phyloP scores from a whole-genome alignment of 2,888 invertebrate species.

The Bombylius major region DNA sequence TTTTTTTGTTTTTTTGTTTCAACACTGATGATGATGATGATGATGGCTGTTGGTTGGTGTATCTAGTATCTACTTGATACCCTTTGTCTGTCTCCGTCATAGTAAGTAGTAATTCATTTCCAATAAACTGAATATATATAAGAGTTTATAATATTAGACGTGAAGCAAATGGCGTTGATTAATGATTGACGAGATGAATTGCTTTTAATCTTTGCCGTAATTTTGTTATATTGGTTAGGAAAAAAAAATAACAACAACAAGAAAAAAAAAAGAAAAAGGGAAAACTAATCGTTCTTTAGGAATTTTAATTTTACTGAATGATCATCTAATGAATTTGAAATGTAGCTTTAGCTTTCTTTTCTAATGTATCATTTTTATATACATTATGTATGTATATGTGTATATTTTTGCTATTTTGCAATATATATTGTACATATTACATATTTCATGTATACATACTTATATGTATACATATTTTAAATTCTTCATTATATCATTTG shows the following conservation, averaged over 20 bases:
- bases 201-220: conserved; percentile 8
- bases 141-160: not conserved
- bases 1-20: no score
- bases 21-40: no score
- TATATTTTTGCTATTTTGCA: no score
- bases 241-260: not conserved
- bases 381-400: not conserved
- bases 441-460: no score
- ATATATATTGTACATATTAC: no score
- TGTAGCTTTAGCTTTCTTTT: not conserved
- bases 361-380: no score
- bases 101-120: not conserved
- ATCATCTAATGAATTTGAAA: conserved; percentile 8
- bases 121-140: not conserved
- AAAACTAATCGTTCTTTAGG: conserved; percentile 8
- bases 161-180: conserved; percentile 8
- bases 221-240: conserved; percentile 4
- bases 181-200: conserved; percentile 9
- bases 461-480: no score
- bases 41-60: no score
- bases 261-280: not conserved
- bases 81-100: not conserved
- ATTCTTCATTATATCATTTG: no score
- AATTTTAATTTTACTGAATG: conserved; percentile 8
- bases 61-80: not conserved